A percentile compares a stretch with the other conserved stretches of the same genome.
Conservation (phyloP, 2,888 invertebrate species). For the Drosophila fungiperda region DNA sequence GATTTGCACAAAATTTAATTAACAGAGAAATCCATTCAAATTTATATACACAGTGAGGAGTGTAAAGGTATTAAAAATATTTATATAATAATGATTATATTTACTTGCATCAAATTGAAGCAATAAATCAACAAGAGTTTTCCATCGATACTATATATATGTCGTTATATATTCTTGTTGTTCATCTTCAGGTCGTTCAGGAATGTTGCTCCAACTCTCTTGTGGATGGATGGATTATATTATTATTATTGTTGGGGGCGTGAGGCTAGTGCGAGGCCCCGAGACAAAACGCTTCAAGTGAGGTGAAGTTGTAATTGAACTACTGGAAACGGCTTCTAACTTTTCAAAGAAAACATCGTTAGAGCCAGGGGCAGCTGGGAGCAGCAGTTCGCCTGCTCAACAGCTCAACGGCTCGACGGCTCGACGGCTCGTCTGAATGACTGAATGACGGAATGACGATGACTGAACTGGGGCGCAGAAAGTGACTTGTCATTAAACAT, state of each 20-base stretch:
- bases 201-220: slow-evolving; percentile 18
- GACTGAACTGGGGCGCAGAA: slow-evolving; percentile 78
- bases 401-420: not conserved
- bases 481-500: slow-evolving; percentile 80
- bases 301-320: slow-evolving; percentile 78
- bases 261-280: slow-evolving; percentile 18
- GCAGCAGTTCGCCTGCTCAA: not conserved
- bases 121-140: not conserved
- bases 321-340: slow-evolving; percentile 78
- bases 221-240: slow-evolving; percentile 8
- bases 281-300: slow-evolving; percentile 71
- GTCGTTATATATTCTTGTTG: slow-evolving; percentile 10
- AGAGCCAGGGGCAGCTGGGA: slow-evolving; percentile 52
- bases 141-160: not conserved
- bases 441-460: slow-evolving; percentile 47
- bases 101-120: not conserved
- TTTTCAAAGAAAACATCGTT: slow-evolving; percentile 79
- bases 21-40: not conserved
- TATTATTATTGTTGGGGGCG: slow-evolving; percentile 41
- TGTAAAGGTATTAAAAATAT: not conserved
- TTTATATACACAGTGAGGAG: not conserved
- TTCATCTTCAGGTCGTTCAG: slow-evolving; percentile 26
- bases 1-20: not conserved
- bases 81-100: not conserved
- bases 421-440: slow-evolving; percentile 21